Conservation (phyloP, 2,888 invertebrate genomes). For the Drosophila histrio region DNA sequence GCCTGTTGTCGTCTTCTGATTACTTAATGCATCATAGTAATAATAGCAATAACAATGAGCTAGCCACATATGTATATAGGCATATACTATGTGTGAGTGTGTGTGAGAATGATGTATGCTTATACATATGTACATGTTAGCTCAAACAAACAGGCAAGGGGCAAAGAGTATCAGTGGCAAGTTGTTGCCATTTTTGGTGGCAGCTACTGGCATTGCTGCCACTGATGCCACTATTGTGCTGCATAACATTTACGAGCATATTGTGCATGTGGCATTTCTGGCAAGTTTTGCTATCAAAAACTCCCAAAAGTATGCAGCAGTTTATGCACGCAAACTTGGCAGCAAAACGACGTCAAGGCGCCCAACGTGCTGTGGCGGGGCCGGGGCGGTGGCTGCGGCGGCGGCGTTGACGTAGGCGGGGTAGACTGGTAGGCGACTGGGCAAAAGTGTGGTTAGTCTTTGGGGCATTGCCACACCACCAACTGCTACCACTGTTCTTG, state of each 20-base stretch:
- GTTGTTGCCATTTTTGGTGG: constrained; percentile 36
- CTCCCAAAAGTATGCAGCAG: constrained; percentile 74
- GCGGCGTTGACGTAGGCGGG: too few relatives aligned
- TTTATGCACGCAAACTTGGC: constrained; percentile 67
- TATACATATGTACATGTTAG: neutral
- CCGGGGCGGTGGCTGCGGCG: too few relatives aligned
- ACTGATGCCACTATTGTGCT: constrained; percentile 15
- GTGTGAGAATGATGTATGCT: neutral
- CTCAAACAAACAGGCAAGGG: constrained; percentile 24
- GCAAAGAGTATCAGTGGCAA: constrained; percentile 17
- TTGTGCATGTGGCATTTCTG: constrained; percentile 51
- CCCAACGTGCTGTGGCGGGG: too few relatives aligned
- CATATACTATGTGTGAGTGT: too few relatives aligned
- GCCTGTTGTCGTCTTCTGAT: constrained; percentile 17
- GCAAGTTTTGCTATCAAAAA: constrained; percentile 67
- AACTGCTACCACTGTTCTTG: constrained; percentile 12
- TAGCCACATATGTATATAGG: neutral
- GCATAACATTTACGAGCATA: constrained; percentile 51
- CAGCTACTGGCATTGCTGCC: constrained; percentile 1
- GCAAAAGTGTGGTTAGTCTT: constrained; percentile 15
- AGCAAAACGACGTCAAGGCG: constrained; percentile 48
- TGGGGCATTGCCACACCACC: constrained; percentile 7
- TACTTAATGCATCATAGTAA: constrained; percentile 27
- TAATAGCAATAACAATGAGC: constrained; percentile 11
- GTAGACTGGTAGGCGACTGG: neutral